Evolutionary conservation across 2,888 invertebrate genomes (phyloP).

Genomic region (Pammene fasciana): DNA sequence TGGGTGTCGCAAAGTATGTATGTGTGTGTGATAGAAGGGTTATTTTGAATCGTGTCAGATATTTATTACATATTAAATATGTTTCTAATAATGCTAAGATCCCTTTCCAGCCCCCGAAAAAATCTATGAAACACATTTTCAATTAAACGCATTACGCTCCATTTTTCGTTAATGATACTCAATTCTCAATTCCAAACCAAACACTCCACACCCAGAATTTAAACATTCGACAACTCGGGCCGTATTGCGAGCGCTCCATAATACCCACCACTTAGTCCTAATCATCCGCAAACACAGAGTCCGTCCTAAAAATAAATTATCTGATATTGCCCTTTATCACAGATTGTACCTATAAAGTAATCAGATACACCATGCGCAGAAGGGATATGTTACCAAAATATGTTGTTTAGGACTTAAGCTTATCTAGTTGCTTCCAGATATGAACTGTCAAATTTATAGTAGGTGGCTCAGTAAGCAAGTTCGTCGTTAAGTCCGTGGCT

Average conservation of each 20-base stretch:
- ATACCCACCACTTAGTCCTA: slow-evolving; percentile 34
- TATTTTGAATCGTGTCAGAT: too few relatives aligned
- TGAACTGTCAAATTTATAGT: too few relatives aligned
- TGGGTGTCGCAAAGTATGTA: too few relatives aligned
- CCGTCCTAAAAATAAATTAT: slow-evolving; percentile 41
- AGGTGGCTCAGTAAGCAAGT: too few relatives aligned
- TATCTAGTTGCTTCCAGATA: too few relatives aligned
- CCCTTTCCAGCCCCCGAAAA: too few relatives aligned
- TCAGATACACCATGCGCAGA: background rate
- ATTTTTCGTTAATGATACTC: background rate
- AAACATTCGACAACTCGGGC: background rate
- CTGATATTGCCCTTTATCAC: slow-evolving; percentile 37
- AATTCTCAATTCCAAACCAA: slow-evolving; percentile 4
- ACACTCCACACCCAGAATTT: background rate
- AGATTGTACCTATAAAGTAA: background rate
- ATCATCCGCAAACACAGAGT: slow-evolving; percentile 37
- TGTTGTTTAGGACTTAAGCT: too few relatives aligned
- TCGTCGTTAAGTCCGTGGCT: too few relatives aligned
- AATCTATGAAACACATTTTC: background rate
- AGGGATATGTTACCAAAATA: background rate
- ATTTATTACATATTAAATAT: too few relatives aligned
- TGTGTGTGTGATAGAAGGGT: too few relatives aligned
- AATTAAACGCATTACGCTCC: background rate
- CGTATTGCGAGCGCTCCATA: background rate
- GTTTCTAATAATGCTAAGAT: too few relatives aligned